Conservation (phyloP, 2,888 invertebrate species). For the Encarsia formosa region DNA sequence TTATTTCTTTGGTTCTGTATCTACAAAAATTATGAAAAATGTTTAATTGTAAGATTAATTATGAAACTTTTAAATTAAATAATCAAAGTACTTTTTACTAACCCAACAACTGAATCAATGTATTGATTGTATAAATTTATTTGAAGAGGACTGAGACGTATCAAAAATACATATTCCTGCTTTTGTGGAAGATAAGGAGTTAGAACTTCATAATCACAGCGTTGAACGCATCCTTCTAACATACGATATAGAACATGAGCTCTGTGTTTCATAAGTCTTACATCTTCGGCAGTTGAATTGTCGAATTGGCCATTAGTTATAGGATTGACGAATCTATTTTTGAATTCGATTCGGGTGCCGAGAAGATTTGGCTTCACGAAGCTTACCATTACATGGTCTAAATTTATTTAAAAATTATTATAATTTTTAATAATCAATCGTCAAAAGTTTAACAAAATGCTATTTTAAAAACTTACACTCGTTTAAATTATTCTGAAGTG, state of each 20-base stretch:
- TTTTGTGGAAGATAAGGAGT: conserved; percentile 90
- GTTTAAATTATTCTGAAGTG: conserved; percentile 88
- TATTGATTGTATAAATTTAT: conserved; percentile 73
- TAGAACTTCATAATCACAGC: conserved; percentile 82
- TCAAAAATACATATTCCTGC: conserved; percentile 85
- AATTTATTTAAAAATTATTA: not conserved
- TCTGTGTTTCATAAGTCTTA: conserved; percentile 81
- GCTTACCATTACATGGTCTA: conserved; percentile 94
- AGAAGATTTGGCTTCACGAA: conserved; percentile 92
- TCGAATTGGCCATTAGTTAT: conserved; percentile 91
- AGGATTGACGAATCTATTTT: conserved; percentile 89
- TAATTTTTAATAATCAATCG: conserved; percentile 3
- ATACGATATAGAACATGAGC: conserved; percentile 88
- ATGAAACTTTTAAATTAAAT: no score
- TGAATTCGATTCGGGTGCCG: conserved; percentile 84
- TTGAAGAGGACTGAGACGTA: conserved; percentile 77
- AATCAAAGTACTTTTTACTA: no score
- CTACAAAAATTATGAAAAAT: no score
- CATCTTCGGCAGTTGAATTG: conserved; percentile 83
- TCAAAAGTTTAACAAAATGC: not conserved
- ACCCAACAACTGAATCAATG: conserved; percentile 50
- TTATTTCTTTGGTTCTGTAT: no score
- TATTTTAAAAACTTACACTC: conserved; percentile 60
- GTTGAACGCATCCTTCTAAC: conserved; percentile 83
- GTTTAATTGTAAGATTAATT: no score